A percentile compares a stretch with the other conserved stretches of the same genome.
Evolutionary conservation across 2,113 vertebrate species (phyloP).

Genomic region (Antigone vipio): DNA sequence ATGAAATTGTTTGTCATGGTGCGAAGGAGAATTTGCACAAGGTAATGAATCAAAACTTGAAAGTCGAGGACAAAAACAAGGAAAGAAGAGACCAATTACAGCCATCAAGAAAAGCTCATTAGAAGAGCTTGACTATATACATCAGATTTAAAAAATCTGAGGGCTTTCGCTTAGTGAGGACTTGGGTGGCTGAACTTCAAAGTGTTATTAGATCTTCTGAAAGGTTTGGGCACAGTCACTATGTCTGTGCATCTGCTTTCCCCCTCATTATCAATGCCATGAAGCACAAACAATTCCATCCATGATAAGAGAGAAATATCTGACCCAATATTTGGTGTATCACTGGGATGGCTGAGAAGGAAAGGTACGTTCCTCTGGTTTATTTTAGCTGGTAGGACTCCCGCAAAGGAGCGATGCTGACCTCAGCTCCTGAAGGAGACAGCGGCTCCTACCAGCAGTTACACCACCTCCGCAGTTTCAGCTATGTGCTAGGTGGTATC

Average conservation of each 20-base stretch:
- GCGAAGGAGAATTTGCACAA: neutral
- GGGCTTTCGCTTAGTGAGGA: neutral
- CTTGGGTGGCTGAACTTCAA: neutral
- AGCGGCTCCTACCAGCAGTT: neutral
- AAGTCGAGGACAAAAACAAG: neutral
- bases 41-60: neutral
- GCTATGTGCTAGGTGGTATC: neutral
- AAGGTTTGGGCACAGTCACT: neutral
- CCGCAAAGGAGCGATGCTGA: fast-evolving
- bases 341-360: neutral
- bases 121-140: neutral
- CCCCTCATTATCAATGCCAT: neutral
- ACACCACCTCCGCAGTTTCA: neutral
- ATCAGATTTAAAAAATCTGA: neutral
- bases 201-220: neutral
- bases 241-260: neutral
- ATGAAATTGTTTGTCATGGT: neutral
- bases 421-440: neutral
- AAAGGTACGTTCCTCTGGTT: neutral
- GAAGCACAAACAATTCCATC: neutral
- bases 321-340: neutral
- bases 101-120: neutral
- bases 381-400: neutral
- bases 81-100: neutral
- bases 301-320: neutral